Conservation (phyloP, 2,113 vertebrate species). For the Pseudopodoces humilis region DNA sequence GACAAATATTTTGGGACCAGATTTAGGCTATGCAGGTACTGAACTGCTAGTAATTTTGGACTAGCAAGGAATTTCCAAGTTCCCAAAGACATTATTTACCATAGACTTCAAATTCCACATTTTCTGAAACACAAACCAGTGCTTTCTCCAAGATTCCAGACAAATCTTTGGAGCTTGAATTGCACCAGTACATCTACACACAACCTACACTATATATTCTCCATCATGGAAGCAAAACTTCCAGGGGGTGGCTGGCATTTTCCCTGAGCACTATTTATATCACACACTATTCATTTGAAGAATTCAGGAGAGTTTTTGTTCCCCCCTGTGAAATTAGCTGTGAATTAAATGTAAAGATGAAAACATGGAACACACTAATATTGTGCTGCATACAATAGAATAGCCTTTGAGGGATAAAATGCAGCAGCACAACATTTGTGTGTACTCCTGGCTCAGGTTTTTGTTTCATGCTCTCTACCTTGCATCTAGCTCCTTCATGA, state of each 20-base stretch:
- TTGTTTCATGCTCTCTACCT: not conserved
- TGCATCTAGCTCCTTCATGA: not conserved
- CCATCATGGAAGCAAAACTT: not conserved
- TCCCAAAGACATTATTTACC: not conserved
- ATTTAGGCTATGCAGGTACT: not conserved
- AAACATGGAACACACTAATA: not conserved
- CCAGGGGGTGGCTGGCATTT: not conserved
- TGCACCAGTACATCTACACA: not conserved
- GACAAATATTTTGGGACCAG: not conserved
- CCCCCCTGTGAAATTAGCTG: not conserved
- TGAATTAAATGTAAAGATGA: not conserved
- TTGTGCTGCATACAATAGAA: not conserved
- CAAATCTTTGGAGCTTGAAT: not conserved
- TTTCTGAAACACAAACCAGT: not conserved
- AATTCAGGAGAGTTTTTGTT: not conserved
- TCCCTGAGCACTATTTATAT: not conserved
- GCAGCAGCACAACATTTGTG: not conserved
- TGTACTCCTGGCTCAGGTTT: not conserved
- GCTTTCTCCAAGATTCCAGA: not conserved
- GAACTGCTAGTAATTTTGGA: not conserved
- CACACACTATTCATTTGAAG: not conserved
- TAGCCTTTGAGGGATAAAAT: not conserved
- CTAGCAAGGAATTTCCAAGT: not conserved
- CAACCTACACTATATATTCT: not conserved
- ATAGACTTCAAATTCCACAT: not conserved